A percentile compares a stretch with the other conserved stretches of the same genome.
Conservation (phyloP, 2,797 vertebrate genomes). For the Cryptoprocta ferox region DNA sequence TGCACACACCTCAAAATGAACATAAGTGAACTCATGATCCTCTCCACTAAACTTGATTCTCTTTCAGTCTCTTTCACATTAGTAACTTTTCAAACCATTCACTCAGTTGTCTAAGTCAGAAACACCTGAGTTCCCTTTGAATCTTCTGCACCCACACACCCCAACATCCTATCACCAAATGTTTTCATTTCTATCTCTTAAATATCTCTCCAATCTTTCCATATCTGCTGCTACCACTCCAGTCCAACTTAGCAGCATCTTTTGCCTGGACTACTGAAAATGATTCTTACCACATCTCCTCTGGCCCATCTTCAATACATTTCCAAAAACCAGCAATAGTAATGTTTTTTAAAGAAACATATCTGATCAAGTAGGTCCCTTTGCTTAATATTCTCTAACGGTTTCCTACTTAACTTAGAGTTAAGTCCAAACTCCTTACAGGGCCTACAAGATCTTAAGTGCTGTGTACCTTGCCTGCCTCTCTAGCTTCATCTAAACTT, state of each 20-base stretch:
- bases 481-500: background rate
- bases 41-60: background rate
- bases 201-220: background rate
- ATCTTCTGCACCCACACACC: background rate
- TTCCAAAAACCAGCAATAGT: background rate
- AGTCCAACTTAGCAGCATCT: background rate
- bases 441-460: background rate
- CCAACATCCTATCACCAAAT: background rate
- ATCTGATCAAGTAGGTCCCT: background rate
- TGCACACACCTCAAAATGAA: slow-evolving; percentile 7
- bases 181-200: background rate
- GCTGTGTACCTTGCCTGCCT: background rate
- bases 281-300: background rate
- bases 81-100: background rate
- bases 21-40: background rate
- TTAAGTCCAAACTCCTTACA: background rate
- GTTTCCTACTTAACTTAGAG: background rate
- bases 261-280: background rate
- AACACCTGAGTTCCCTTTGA: background rate
- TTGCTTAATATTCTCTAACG: background rate
- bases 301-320: background rate
- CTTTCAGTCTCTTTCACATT: background rate
- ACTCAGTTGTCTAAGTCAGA: background rate
- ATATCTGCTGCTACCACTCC: background rate
- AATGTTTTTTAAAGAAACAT: background rate